phyloP scores from a whole-genome alignment of 2,113 vertebrate genomes.

The Mionectes macconnelli region DNA sequence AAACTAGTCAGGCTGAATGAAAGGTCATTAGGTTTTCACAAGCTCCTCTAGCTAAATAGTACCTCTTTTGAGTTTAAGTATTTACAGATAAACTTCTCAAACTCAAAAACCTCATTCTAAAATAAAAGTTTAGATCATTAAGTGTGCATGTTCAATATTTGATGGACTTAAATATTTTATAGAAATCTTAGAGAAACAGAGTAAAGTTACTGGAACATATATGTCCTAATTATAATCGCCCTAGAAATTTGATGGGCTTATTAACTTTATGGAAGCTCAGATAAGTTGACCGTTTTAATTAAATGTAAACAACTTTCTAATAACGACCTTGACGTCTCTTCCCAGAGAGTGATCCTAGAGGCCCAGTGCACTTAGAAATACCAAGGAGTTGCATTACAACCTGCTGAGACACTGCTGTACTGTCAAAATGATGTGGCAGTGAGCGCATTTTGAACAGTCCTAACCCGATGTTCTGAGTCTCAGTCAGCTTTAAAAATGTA shows the following conservation, averaged over 20 bases:
- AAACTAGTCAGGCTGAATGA: neutral
- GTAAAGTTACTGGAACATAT: slow-evolving; percentile 15
- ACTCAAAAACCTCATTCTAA: slow-evolving; percentile 1
- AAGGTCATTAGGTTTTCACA: neutral
- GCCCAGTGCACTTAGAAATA: slow-evolving; percentile 67
- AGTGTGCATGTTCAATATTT: slow-evolving; percentile 25
- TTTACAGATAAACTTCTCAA: slow-evolving; percentile 6
- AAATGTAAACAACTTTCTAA: slow-evolving; percentile 61
- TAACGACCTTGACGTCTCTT: slow-evolving; percentile 13
- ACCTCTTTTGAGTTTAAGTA: neutral
- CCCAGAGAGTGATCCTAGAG: slow-evolving; percentile 55
- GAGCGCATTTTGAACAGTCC: slow-evolving; percentile 1
- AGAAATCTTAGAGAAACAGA: neutral
- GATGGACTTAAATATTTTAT: slow-evolving; percentile 58
- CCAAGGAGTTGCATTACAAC: slow-evolving; percentile 62
- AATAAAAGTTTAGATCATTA: slow-evolving; percentile 24
- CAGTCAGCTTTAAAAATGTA: slow-evolving; percentile 65
- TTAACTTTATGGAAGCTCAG: slow-evolving; percentile 17
- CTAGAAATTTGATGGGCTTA: slow-evolving; percentile 33
- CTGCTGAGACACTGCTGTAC: slow-evolving; percentile 60
- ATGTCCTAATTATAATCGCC: slow-evolving; percentile 17
- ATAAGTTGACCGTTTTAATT: slow-evolving; percentile 37
- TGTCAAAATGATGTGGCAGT: slow-evolving; percentile 63
- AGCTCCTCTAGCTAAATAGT: neutral
- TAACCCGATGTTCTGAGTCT: slow-evolving; percentile 48